phyloP scores from a whole-genome alignment of 2,797 vertebrate species.

The Sebastes glaucus region DNA sequence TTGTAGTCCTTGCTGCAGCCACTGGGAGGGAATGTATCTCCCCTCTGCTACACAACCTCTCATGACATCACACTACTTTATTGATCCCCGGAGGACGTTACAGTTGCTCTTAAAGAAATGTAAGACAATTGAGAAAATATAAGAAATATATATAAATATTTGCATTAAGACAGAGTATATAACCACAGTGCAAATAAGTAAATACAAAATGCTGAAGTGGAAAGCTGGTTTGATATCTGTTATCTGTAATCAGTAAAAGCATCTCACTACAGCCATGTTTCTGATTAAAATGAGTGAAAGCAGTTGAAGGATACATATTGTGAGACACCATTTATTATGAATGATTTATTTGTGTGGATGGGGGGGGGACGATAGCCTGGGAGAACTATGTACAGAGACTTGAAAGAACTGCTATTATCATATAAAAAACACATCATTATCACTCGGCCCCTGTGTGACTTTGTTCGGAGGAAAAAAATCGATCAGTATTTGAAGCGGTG shows the following conservation, averaged over 20 bases:
- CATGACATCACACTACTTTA: no score
- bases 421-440: constrained; percentile 50
- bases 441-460: constrained; percentile 16
- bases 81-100: no score
- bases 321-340: not conserved
- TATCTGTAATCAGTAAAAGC: not conserved
- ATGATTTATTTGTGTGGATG: not conserved
- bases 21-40: no score
- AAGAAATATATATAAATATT: rapidly evolving
- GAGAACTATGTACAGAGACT: not conserved
- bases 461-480: not conserved
- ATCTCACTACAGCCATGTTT: not conserved
- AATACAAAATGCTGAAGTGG: no score
- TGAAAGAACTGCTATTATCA: constrained; percentile 39
- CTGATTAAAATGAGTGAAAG: not conserved
- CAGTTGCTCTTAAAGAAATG: not conserved
- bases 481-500: not conserved
- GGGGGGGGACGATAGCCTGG: not conserved
- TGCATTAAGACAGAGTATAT: no score
- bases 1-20: no score
- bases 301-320: not conserved
- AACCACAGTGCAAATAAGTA: no score
- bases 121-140: no score
- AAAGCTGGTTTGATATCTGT: not conserved
- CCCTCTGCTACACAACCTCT: no score